Evolutionary conservation across 2,113 vertebrate genomes (phyloP), one percentile per base, ranked within the genome.

Genomic region (Syngnathus typhle): DNA sequence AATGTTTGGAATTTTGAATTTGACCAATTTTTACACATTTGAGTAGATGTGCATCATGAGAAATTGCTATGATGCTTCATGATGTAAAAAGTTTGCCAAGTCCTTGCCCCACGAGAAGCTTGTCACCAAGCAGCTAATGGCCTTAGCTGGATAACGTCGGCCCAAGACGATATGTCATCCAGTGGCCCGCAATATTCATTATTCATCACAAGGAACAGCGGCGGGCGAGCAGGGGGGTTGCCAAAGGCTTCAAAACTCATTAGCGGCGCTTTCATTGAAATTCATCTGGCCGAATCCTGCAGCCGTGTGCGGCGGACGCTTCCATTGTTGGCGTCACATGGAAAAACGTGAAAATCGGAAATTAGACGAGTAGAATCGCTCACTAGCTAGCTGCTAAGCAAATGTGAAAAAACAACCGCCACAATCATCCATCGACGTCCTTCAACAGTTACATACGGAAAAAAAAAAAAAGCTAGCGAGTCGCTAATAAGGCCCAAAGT

Each of bases 211-310:
- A 36, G 60, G 70, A 60, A 75, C 67, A 11, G 9, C 13, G 6
- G 59, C 67, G 64, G 60, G 75, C 68, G 65, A 11, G 7, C 8
- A 6, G 7, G 41, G 60, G 76, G 63, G 39, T 19, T 60, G 56
- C 56, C 44, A 46, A 46, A 62, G 21, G 52, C n/a, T 54, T 27
- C 55, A 73, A 77, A 74, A 80, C 80, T 77, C 78, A 85, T 82
- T 83, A 73, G 72, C 75, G 70, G 70, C 87, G 73, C 66, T 83
- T 88, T 84, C 79, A 86, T 85, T 87, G 76, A 85, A 87, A 88
- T 84, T 83, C 77, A 79, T 76, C 74, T 65, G 73, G 80, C 67
- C 62, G 81, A 88, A 87, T 85, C 85, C 88, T 89, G 68, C 82
- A 91, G 89, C 82, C 73, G 78, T 64, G 80, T 71, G 79, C 76